Evolutionary conservation across 2,113 vertebrate species (phyloP), one percentile per base, ranked within the genome.

Genomic region (Sardina pilchardus): DNA sequence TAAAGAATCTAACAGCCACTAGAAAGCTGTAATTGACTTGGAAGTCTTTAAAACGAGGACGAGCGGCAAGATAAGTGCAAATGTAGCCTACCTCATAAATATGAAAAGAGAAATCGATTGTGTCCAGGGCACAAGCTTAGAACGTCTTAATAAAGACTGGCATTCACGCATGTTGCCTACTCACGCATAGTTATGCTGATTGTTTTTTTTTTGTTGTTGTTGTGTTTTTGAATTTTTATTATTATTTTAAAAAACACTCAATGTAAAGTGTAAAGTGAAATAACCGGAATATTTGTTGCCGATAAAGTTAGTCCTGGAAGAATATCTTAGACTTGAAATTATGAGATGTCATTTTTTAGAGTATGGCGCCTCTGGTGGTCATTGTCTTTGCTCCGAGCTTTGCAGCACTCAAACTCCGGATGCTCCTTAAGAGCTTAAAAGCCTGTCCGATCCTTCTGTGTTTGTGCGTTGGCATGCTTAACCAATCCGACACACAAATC

Each of bases 1-100:
- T 86, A 88, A 88, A 89, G 91, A 86, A 89, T 84, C 86, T 83
- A 89, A 89, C 90, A 88, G 87, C 87, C 84, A 85, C 82, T 80
- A 85, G 89, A 91, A 90, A 89, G 87, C 84, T 84, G 84, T 91
- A 89, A 93, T 89, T 90, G 90, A 92, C 89, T 63, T 80, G 88
- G 83, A 84, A 86, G 85, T 85, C 84, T 90, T 87, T 91, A 88
- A 89, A 88, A 86, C 86, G 86, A 90, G 85, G 84, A 75, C 84
- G 88, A 85, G 84, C 88, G 84, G 89, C 90, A 85, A 91, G 91
- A 92, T 90, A 92, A 92, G 91, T 89, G 92, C 89, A 92, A 91
- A 92, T 88, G 89, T 87, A 88, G 84, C 81, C 39, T 42, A 85
- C 84, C 88, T 91, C 89, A 91, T 92, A 89, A 91, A 91, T 92